Conservation (phyloP, 2,797 vertebrate species). For the Crenuchus spilurus region DNA sequence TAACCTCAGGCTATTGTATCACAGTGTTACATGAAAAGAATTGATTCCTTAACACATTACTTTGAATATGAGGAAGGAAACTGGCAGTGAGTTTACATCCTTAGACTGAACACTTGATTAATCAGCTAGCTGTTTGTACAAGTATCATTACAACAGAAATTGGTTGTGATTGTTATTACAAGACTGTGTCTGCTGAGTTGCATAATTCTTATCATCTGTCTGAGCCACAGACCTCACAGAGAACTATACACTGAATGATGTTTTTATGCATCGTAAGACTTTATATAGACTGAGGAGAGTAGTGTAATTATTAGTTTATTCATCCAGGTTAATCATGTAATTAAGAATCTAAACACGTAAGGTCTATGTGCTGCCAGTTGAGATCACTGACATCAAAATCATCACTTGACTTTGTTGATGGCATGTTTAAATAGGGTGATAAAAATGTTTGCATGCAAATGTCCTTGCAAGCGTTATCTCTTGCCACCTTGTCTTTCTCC, state of each 20-base stretch:
- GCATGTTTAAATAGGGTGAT: not conserved
- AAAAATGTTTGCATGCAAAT: not conserved
- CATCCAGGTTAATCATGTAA: too few relatives aligned
- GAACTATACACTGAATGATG: too few relatives aligned
- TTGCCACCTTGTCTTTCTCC: constrained; percentile 7
- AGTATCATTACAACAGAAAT: not conserved
- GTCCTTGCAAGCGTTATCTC: not conserved
- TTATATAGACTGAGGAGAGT: too few relatives aligned
- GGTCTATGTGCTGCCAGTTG: not conserved
- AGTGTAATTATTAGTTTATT: too few relatives aligned
- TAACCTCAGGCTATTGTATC: not conserved
- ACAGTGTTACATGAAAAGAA: not conserved
- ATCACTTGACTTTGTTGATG: not conserved
- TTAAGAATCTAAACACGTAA: too few relatives aligned
- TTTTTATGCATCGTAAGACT: too few relatives aligned
- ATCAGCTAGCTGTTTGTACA: not conserved
- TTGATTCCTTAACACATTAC: not conserved
- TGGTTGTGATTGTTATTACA: not conserved
- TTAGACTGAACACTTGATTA: not conserved
- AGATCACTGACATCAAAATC: too few relatives aligned
- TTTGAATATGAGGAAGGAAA: not conserved
- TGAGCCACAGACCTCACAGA: too few relatives aligned
- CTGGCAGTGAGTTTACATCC: not conserved
- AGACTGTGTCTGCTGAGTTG: not conserved
- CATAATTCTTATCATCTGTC: constrained; percentile 4